Base-by-base conservation (phyloP, 2,113 vertebrate genomes). In the Petroica traversi region DNA sequence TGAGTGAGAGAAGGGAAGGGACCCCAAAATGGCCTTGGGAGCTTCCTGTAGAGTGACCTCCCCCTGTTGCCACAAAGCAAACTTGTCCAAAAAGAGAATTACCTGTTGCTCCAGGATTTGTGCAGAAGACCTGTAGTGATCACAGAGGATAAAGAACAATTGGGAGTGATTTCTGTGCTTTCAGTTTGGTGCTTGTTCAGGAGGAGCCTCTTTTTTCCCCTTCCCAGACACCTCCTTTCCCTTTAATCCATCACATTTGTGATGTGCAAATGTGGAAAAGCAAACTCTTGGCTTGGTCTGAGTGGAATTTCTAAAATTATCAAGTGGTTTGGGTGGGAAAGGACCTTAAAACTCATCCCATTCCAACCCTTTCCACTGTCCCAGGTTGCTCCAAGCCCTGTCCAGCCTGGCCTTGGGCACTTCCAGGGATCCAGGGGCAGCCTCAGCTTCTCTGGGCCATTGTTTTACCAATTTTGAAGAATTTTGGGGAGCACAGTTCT, bases 81-180 rank as follows among this genome's bases (percentile, higher is more conserved):
- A 54, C 51, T 41, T 45, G 8, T 33, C 33, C 24, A 52, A 26
- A 36, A 7, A 36, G n/a, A 46, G 45, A n/a, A 34, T 81, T 45
- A 16, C 24, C 57, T 74, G 8, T 38, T 38, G 64, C 51, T 67
- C 0, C 12, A 3, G 28, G 36, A 43, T 85, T 58, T 48, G 40
- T 55, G 55, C 64, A 76, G 66, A 34, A 38, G 22, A 29, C 29
- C 33, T 57, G 34, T 6, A 8, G 45, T 31, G 38, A 11, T 41
- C 1, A 0, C 25, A 33, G 7, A 66, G 45, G 24, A 7, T 25
- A 8, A 79, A 29, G 55, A 67, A 2, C 28, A n/a, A 31, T 2
- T 23, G 4, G 17, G 19, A 45, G 34, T 14, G 38, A 19, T 64
- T 52, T 43, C 45, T 13, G 20, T 48, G 10, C 22, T 45, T 74